A percentile compares a stretch with the other conserved stretches of the same genome.
phyloP scores from a whole-genome alignment of 2,888 invertebrate species.

The Agrotis ipsilon region DNA sequence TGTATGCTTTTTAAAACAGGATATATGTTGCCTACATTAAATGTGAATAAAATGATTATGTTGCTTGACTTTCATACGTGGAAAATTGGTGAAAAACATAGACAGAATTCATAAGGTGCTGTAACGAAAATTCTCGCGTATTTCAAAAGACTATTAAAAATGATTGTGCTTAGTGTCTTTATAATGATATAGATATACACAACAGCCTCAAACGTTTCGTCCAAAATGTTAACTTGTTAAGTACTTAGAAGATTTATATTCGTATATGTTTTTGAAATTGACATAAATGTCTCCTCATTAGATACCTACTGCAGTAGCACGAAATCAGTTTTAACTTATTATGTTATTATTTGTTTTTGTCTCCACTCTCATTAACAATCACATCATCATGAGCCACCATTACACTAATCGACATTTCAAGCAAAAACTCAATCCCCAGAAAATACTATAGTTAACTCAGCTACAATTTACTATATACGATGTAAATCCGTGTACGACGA shows the following conservation, averaged over 20 bases:
- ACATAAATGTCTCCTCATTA: slow-evolving; percentile 7
- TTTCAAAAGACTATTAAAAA: not conserved
- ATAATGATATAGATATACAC: not conserved
- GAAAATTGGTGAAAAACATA: no score
- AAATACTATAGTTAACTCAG: slow-evolving; percentile 39
- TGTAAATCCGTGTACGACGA: slow-evolving; percentile 80
- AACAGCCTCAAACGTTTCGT: not conserved
- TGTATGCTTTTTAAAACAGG: no score
- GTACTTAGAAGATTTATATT: not conserved
- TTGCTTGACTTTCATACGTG: no score
- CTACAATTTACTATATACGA: slow-evolving; percentile 70
- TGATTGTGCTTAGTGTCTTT: not conserved
- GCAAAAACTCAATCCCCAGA: slow-evolving; percentile 39
- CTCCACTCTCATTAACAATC: slow-evolving; percentile 23
- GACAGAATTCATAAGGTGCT: not conserved
- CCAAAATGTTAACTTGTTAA: not conserved
- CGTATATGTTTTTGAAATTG: not conserved
- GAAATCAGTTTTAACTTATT: slow-evolving; percentile 20
- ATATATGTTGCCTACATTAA: no score
- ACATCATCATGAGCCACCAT: slow-evolving; percentile 27
- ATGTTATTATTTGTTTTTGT: slow-evolving; percentile 33
- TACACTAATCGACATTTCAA: slow-evolving; percentile 34
- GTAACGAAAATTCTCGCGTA: not conserved
- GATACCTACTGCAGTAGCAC: slow-evolving; percentile 12
- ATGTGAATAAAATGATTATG: no score